Percentiles rank a stretch among this genome's conserved stretches.
Conservation (phyloP, 1,140 invertebrate genomes). For the Pachyrhynchus sulphureomaculatus region DNA sequence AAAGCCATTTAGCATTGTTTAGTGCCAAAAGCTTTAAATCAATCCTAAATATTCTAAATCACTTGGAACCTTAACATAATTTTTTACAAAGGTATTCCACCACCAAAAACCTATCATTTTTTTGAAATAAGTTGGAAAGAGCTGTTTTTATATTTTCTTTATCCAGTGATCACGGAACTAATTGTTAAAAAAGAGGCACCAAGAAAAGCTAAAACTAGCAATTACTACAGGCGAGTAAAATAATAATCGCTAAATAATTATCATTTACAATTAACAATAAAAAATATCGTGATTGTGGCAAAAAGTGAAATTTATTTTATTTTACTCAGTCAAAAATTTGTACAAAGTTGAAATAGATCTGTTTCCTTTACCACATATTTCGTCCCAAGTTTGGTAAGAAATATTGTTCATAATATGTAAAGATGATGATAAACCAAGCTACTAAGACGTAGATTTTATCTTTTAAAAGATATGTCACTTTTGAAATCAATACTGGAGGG, state of each 20-base stretch:
- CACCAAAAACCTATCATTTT: conserved; percentile 24
- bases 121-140: conserved; percentile 3
- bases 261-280: neutral
- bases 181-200: conserved; percentile 18
- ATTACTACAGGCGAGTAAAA: neutral
- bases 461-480: no score
- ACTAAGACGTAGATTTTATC: no score
- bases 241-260: neutral
- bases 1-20: conserved; percentile 39
- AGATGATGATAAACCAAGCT: no score
- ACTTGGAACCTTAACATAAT: conserved; percentile 48
- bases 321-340: no score
- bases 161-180: conserved; percentile 32
- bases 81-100: conserved; percentile 27
- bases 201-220: conserved; percentile 21
- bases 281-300: no score
- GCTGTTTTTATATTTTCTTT: conserved; percentile 15
- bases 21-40: conserved; percentile 45
- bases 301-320: no score
- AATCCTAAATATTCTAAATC: conserved; percentile 46
- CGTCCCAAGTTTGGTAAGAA: no score
- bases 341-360: no score
- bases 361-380: no score
- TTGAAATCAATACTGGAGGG: neutral
- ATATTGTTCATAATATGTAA: no score